Evolutionary conservation across 2,797 vertebrate species (phyloP), one percentile per base, ranked within the genome.

Genomic region (Bovichtus diacanthus): DNA sequence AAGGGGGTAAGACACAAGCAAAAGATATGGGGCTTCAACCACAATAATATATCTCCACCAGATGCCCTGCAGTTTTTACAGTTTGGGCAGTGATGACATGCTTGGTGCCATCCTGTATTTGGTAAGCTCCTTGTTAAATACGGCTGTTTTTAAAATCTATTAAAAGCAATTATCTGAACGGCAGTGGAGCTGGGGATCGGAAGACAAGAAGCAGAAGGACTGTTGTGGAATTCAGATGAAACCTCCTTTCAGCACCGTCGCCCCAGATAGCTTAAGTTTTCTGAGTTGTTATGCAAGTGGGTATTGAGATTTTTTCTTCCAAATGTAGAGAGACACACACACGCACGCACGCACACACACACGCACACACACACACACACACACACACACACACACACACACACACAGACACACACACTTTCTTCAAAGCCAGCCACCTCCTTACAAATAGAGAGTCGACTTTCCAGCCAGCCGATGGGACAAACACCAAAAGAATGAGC

Each of bases 111-210:
- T 85, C 27, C 64, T 25, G 69, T 54, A 61, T 90, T 87, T 86
- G 63, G 69, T 74, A 66, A 88, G 81, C 74, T 79, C 74, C 68
- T 87, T 72, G 81, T 87, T 87, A 85, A 88, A 84, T 83, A 66
- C 5, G 39, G 47, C 78, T 84, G 74, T 73, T 77, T 85, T 86
- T 86, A 89, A 92, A 90, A 88, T 78, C 87, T 83, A 92, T 93
- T 92, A n/a, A 89, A 53, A 84, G 80, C 78, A 88, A 93, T 93
- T 90, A 89, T 85, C 60, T 72, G 80, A 83, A 82, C 77, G 63
- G 82, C 76, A 70, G 81, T 85, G 87, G 78, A 81, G 80, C 66
- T 47, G 78, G n/a, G 59, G 72, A 84, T 79, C 51, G 34, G 59
- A 70, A 25, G 34, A 69, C 63, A 66, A 80, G 67, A 91, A 70